phyloP scores from a whole-genome alignment of 2,797 vertebrate species.

The Etheostoma nigrum region DNA sequence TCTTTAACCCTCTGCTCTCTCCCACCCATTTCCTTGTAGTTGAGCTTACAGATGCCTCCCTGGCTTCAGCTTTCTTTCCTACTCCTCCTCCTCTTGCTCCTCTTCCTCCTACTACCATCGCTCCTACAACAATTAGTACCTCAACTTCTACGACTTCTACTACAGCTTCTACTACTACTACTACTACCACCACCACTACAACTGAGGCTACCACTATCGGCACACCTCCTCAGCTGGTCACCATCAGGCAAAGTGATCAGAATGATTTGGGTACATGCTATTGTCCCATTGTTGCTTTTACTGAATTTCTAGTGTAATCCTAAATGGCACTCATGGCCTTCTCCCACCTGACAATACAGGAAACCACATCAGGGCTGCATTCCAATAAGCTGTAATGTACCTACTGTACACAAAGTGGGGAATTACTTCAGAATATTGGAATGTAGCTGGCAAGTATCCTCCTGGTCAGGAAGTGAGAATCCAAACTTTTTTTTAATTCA shows the following conservation, averaged over 20 bases:
- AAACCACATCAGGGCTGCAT: slow-evolving; percentile 59
- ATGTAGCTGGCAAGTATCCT: slow-evolving; percentile 57
- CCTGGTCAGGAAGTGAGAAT: slow-evolving; percentile 69
- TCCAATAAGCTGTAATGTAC: slow-evolving; percentile 57
- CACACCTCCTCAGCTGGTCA: slow-evolving; percentile 70
- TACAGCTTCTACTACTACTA: slow-evolving; percentile 72
- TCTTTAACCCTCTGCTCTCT: slow-evolving; percentile 84
- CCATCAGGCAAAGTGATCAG: slow-evolving; percentile 74
- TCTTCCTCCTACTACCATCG: slow-evolving; percentile 79
- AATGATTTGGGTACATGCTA: slow-evolving; percentile 82
- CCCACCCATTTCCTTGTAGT: slow-evolving; percentile 83
- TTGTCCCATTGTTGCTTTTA: slow-evolving; percentile 45
- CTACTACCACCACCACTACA: slow-evolving; percentile 76
- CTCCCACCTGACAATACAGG: slow-evolving; percentile 66
- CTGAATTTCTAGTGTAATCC: slow-evolving; percentile 15
- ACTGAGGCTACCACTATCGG: slow-evolving; percentile 76
- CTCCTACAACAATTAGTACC: slow-evolving; percentile 81
- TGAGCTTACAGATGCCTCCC: slow-evolving; percentile 77
- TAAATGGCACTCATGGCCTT: slow-evolving; percentile 24
- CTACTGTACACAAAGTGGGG: slow-evolving; percentile 51
- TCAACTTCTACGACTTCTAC: slow-evolving; percentile 71
- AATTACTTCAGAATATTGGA: slow-evolving; percentile 63
- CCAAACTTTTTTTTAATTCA: slow-evolving; percentile 8
- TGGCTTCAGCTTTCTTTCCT: slow-evolving; percentile 82
- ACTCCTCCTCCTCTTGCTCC: slow-evolving; percentile 76